phyloP scores from a whole-genome alignment of 2,797 vertebrate species.

The Hapalemur alaotrensis region DNA sequence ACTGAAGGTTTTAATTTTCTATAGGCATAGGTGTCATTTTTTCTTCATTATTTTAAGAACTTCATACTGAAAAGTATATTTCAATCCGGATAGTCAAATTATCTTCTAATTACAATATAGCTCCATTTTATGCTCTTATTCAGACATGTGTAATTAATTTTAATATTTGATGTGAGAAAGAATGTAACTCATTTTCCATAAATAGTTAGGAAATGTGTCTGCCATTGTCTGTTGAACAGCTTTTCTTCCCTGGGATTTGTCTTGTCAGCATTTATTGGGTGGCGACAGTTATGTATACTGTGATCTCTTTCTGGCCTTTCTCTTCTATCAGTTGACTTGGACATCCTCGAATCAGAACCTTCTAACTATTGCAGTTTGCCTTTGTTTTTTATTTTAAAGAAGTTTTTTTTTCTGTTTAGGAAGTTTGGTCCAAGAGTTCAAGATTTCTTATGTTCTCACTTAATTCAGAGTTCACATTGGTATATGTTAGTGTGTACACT shows the following conservation, averaged over 20 bases:
- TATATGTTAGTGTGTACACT: neutral
- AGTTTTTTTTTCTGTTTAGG: neutral
- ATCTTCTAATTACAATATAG: neutral
- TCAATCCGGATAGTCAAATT: neutral
- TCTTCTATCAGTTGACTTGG: neutral
- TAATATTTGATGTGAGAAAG: neutral
- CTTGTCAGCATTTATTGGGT: neutral
- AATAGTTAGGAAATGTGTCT: neutral
- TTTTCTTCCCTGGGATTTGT: neutral
- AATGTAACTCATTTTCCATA: neutral
- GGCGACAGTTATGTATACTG: neutral
- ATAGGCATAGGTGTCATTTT: neutral
- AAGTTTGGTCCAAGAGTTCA: neutral
- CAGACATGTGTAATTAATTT: neutral
- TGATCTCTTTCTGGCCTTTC: neutral
- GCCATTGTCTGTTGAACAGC: neutral
- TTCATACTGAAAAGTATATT: neutral
- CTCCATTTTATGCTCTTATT: neutral
- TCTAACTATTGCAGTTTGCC: neutral
- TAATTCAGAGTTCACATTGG: neutral
- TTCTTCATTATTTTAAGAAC: slow-evolving; percentile 16
- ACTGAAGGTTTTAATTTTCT: slow-evolving; percentile 4
- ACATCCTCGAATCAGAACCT: neutral
- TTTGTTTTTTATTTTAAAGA: neutral
- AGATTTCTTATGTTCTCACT: neutral